phyloP scores from a whole-genome alignment of 2,113 vertebrate species.

The Plecotus auritus region DNA sequence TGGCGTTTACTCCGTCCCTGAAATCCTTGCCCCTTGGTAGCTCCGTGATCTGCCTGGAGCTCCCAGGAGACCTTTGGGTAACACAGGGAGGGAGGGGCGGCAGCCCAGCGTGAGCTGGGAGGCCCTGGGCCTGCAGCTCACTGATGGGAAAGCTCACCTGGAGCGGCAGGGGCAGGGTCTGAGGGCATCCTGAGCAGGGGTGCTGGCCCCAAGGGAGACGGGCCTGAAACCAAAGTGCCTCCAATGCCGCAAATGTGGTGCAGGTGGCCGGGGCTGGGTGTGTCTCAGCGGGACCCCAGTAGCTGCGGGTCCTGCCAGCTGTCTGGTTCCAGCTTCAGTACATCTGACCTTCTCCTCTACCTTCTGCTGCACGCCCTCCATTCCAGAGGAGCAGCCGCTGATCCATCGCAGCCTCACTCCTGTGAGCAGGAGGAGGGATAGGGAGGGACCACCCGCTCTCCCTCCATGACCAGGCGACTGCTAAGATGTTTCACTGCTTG shows the following conservation, averaged over 20 bases:
- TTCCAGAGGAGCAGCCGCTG: too few species aligned
- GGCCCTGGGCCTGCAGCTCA: background rate
- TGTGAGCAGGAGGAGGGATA: background rate
- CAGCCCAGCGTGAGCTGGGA: background rate
- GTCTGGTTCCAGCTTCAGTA: background rate
- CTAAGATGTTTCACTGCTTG: background rate
- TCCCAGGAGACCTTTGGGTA: background rate
- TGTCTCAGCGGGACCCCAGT: background rate
- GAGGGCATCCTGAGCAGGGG: fast-evolving
- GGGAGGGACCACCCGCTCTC: background rate
- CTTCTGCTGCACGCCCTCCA: too few species aligned
- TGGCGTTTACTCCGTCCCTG: fast-evolving
- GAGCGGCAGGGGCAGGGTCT: background rate
- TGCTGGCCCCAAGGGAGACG: background rate
- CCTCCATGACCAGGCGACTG: background rate
- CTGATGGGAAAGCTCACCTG: background rate
- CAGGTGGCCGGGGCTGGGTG: background rate
- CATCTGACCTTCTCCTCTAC: background rate
- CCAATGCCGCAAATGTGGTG: background rate
- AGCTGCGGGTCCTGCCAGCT: too few species aligned
- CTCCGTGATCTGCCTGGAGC: background rate
- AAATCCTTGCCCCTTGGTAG: background rate
- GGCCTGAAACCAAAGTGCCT: background rate
- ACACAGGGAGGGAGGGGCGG: background rate
- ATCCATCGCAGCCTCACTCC: too few species aligned